phyloP scores from a whole-genome alignment of 2,797 vertebrate genomes.

The Sebastes itinus region DNA sequence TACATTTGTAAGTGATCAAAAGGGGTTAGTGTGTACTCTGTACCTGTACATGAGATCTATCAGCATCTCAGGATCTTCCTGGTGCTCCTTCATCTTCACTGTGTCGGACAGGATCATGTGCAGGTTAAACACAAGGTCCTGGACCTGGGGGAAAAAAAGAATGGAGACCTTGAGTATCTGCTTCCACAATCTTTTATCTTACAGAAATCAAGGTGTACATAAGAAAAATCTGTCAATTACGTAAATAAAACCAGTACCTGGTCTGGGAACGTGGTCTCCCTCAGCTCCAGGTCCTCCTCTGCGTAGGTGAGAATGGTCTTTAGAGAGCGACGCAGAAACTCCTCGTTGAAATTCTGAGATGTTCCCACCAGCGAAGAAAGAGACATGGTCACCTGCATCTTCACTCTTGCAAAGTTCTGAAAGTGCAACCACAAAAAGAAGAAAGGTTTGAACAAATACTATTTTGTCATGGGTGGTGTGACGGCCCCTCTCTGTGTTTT shows the following conservation, averaged over 20 bases:
- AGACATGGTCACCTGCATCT: slow-evolving; percentile 99
- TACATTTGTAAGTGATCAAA: neutral
- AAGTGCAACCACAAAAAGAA: neutral
- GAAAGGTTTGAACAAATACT: neutral
- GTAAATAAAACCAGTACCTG: slow-evolving; percentile 82
- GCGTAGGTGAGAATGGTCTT: slow-evolving; percentile 98
- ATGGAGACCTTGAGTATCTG: neutral
- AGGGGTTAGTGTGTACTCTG: neutral
- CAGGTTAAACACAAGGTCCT: slow-evolving; percentile 98
- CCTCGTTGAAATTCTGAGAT: slow-evolving; percentile 98
- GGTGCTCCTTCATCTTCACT: slow-evolving; percentile 99
- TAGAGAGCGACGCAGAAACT: slow-evolving; percentile 95
- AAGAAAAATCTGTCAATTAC: neutral
- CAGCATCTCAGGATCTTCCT: slow-evolving; percentile 98
- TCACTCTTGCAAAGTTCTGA: slow-evolving; percentile 98
- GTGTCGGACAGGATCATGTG: slow-evolving; percentile 99
- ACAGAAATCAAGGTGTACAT: neutral
- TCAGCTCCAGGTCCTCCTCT: slow-evolving; percentile 95
- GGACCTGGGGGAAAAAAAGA: slow-evolving; percentile 83
- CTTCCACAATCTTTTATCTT: neutral
- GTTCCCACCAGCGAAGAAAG: slow-evolving; percentile 97
- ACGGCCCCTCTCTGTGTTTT: too few relatives aligned
- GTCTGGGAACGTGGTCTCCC: slow-evolving; percentile 97
- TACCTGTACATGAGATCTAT: slow-evolving; percentile 99
- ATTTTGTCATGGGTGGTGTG: neutral